Evolutionary conservation across 1,140 invertebrate species (phyloP).

Genomic region (Homarus americanus): DNA sequence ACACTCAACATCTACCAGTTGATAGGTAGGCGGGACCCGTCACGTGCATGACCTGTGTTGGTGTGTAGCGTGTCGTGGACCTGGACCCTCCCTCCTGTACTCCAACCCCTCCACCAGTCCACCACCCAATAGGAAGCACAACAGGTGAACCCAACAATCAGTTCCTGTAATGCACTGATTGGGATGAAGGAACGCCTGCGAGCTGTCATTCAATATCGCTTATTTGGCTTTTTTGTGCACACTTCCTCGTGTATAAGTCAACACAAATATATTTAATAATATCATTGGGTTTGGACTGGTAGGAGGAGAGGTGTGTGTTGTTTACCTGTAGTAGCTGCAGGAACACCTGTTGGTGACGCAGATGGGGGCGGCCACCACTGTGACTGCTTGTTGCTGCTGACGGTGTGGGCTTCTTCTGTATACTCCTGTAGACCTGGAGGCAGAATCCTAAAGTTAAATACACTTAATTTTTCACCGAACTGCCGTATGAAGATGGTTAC

Average conservation of each 20-base stretch:
- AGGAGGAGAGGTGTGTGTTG: constrained; percentile 5
- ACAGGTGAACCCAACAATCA: no score
- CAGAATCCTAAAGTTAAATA: no score
- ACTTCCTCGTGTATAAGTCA: no score
- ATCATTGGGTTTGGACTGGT: background rate
- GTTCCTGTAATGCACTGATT: no score
- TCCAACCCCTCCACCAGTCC: background rate
- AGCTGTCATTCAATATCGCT: no score
- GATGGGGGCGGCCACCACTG: background rate
- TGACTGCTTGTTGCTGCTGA: background rate
- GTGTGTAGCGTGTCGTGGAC: constrained; percentile 61
- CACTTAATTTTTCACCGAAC: no score
- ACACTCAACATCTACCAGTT: constrained; percentile 75
- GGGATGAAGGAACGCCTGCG: no score
- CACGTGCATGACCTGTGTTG: constrained; percentile 58
- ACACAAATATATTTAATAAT: no score
- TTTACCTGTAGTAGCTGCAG: constrained; percentile 17
- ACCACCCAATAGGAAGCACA: background rate
- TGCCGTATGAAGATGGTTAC: no score
- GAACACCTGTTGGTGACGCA: background rate
- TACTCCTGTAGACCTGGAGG: background rate
- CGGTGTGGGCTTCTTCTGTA: no score
- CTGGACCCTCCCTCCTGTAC: background rate
- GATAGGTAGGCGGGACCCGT: constrained; percentile 73
- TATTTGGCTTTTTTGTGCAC: no score